These are phyloP conservation scores for Micropterix aruncella DNA, from an alignment of 2,888 invertebrate genomes.

Conservation along the genomic window DNA sequence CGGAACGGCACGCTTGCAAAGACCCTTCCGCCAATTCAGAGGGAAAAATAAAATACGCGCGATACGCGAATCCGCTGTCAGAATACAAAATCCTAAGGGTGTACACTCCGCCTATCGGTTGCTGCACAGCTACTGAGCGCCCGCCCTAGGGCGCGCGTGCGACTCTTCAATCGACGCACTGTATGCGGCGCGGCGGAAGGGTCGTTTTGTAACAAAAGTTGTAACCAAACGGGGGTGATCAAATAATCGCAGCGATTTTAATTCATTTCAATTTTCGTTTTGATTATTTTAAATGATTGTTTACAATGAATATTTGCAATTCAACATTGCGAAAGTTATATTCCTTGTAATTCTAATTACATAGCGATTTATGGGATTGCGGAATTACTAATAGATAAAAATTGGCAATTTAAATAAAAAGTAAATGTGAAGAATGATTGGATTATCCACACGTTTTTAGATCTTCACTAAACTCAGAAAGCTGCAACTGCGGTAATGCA, in stretches of 20 bases:
- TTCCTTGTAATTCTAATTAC: no score
- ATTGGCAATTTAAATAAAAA: no score
- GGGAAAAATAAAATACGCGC: slow-evolving; percentile 13
- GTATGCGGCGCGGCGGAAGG: slow-evolving; percentile 4
- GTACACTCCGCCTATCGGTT: slow-evolving; percentile 9
- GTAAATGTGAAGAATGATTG: no score
- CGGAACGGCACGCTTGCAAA: slow-evolving; percentile 7
- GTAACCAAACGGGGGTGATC: slow-evolving; percentile 6
- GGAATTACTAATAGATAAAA: no score
- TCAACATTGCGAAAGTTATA: no score
- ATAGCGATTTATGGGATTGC: no score
- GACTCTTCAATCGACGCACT: slow-evolving; percentile 5
- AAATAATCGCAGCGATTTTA: not conserved
- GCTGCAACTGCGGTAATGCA: no score
- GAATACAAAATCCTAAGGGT: slow-evolving; percentile 13
- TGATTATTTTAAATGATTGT: not conserved
- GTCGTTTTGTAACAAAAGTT: slow-evolving; percentile 6
- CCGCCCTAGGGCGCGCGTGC: not conserved
- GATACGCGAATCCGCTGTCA: slow-evolving; percentile 13
- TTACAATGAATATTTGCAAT: no score
- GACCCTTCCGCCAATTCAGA: slow-evolving; percentile 7
- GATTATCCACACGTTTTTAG: no score
- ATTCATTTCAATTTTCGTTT: not conserved
- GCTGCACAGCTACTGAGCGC: slow-evolving; percentile 2
- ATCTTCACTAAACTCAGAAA: no score